Conservation (phyloP, 2,113 vertebrate genomes). For the Chamaea fasciata region DNA sequence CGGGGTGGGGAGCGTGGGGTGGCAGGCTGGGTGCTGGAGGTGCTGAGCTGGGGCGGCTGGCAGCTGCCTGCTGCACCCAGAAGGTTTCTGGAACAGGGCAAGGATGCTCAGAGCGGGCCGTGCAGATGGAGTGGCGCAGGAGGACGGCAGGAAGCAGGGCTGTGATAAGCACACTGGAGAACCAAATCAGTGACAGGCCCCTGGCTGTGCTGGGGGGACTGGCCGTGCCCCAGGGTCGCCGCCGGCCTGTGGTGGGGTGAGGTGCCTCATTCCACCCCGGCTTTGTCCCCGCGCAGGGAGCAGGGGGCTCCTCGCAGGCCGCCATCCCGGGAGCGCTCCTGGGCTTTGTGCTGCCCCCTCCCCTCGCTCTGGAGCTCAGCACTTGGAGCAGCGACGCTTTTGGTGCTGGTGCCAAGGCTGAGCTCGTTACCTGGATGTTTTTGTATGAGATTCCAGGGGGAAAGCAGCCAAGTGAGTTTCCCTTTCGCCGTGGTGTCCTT, state of each 20-base stretch:
- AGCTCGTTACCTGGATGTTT: neutral
- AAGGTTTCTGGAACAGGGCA: neutral
- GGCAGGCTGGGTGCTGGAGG: neutral
- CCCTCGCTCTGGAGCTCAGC: neutral
- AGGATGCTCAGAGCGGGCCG: neutral
- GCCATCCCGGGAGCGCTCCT: neutral
- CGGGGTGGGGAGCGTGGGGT: neutral
- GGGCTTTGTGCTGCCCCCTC: neutral
- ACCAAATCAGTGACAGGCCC: neutral
- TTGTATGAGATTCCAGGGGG: neutral
- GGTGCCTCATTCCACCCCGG: rapidly evolving
- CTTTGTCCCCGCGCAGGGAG: neutral
- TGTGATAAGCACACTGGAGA: neutral
- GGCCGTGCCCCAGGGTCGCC: rapidly evolving
- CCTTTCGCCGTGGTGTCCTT: neutral
- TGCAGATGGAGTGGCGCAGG: neutral
- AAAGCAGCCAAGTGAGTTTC: rapidly evolving
- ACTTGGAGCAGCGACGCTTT: neutral
- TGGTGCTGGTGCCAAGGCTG: neutral
- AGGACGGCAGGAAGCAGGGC: neutral
- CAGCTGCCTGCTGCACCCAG: neutral
- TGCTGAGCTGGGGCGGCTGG: neutral
- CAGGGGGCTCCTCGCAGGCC: neutral
- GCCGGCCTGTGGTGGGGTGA: neutral
- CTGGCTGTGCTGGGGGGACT: neutral